These are phyloP conservation scores for Alosa sapidissima DNA, from an alignment of 2,797 vertebrate genomes.

Conservation along the genomic window DNA sequence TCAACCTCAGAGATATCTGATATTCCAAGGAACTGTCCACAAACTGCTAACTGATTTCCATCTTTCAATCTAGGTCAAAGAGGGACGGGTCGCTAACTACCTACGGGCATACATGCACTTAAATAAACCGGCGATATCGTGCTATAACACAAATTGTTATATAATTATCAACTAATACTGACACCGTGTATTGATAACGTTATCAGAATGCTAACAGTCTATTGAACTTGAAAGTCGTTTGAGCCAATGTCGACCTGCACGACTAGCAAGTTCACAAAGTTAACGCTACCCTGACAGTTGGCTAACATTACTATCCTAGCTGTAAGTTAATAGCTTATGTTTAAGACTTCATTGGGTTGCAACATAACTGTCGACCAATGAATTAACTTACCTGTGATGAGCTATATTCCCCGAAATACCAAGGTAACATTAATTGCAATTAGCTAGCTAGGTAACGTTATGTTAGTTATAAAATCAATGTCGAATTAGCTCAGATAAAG, in stretches of 20 bases:
- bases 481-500: neutral
- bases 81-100: neutral
- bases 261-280: neutral
- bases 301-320: constrained; percentile 1
- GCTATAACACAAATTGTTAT: neutral
- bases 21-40: neutral
- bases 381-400: neutral
- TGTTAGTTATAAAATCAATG: neutral
- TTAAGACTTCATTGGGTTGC: neutral
- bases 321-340: neutral
- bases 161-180: neutral
- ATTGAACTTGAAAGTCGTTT: neutral
- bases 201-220: neutral
- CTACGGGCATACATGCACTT: neutral
- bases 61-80: constrained; percentile 15
- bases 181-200: neutral
- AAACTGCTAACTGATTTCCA: neutral
- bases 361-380: no score
- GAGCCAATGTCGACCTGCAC: neutral
- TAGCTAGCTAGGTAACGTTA: neutral
- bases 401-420: neutral
- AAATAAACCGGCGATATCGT: neutral
- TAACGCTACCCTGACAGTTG: constrained; percentile 6
- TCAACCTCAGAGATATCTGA: neutral
- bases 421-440: neutral